Evolutionary conservation across 1,140 invertebrate species (phyloP).

Genomic region (Trinorchestia longiramus): DNA sequence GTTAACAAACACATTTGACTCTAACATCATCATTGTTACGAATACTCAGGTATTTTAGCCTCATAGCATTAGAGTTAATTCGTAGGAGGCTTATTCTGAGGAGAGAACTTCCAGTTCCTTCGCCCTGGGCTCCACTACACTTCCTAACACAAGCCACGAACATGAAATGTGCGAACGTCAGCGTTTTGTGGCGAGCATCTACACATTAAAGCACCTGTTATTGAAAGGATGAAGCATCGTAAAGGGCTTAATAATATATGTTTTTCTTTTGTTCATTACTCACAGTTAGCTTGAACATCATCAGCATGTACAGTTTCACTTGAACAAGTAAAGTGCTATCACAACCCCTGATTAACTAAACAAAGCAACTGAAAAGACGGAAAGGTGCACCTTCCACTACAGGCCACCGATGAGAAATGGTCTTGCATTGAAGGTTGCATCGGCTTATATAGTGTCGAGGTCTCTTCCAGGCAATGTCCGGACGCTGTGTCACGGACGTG

Average conservation of each 20-base stretch:
- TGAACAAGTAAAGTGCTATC: background rate
- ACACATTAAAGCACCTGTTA: background rate
- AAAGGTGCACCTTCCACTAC: conserved; percentile 16
- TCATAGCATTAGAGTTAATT: too few species aligned
- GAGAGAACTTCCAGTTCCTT: background rate
- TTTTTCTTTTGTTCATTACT: background rate
- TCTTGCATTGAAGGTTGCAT: background rate
- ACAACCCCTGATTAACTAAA: background rate
- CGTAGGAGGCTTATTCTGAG: too few species aligned
- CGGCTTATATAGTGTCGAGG: conserved; percentile 20
- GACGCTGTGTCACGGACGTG: background rate
- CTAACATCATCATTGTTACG: too few species aligned
- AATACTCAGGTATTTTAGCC: too few species aligned
- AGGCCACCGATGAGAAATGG: conserved; percentile 43
- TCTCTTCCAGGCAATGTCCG: background rate
- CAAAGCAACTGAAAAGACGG: background rate
- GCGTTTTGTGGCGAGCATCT: background rate
- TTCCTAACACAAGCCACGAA: background rate
- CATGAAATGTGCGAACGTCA: background rate
- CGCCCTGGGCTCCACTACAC: background rate
- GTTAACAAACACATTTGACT: too few species aligned
- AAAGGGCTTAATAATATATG: background rate
- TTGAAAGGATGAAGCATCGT: background rate
- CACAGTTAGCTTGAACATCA: conserved; percentile 36
- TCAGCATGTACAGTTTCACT: background rate